phyloP scores from a whole-genome alignment of 2,113 vertebrate species.

The Dinomys branickii region DNA sequence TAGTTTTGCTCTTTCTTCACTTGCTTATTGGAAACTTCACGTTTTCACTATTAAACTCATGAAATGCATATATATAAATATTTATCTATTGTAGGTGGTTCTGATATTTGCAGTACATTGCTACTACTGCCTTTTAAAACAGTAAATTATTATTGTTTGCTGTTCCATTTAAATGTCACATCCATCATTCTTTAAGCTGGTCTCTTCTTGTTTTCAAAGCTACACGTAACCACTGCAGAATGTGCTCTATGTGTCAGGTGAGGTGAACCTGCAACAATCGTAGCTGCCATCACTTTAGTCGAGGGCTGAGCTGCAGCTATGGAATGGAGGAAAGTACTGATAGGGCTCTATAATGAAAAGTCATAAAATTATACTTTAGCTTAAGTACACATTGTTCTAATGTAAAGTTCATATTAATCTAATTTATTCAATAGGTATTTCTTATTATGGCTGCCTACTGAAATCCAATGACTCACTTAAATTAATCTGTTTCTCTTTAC shows the following conservation, averaged over 20 bases:
- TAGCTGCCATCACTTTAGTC: background rate
- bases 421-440: slow-evolving; percentile 26
- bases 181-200: background rate
- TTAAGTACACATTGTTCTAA: background rate
- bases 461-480: too few relatives aligned
- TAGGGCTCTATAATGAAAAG: slow-evolving; percentile 12
- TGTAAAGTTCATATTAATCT: too few relatives aligned
- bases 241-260: background rate
- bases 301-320: background rate
- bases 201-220: slow-evolving; percentile 5
- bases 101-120: background rate
- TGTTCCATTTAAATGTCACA: background rate
- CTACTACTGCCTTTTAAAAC: background rate
- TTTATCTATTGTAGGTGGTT: background rate
- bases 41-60: slow-evolving; percentile 27
- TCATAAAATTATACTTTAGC: slow-evolving; percentile 22
- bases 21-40: background rate
- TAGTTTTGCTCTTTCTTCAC: background rate
- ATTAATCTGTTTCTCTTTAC: too few relatives aligned
- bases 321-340: background rate
- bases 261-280: background rate
- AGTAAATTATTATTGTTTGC: background rate
- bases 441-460: too few relatives aligned
- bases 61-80: background rate
- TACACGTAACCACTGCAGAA: background rate